Percentiles rank a stretch among this genome's conserved stretches.
Conservation (phyloP, 2,888 invertebrate species). For the Drosophila gaucha region DNA sequence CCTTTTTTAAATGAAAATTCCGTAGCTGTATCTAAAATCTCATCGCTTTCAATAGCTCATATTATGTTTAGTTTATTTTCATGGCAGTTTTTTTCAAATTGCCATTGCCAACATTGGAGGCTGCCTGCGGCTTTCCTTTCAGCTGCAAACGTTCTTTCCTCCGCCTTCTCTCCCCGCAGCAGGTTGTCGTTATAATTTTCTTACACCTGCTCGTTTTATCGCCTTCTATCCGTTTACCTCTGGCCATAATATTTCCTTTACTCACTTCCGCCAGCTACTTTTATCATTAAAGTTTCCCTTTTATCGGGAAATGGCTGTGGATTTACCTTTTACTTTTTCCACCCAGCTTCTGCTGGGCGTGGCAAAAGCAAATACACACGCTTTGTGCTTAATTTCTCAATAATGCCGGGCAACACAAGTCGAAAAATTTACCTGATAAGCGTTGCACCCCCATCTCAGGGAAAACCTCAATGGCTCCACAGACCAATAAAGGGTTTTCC, state of each 20-base stretch:
- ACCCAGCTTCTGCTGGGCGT: background rate
- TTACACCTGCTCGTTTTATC: conserved; percentile 38
- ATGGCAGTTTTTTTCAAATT: background rate
- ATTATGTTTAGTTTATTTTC: conserved; percentile 5
- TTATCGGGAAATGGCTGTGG: conserved; percentile 3
- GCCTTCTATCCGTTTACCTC: conserved; percentile 19
- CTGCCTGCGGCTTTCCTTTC: background rate
- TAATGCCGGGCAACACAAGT: conserved; percentile 56
- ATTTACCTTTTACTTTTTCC: background rate
- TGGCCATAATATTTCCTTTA: conserved; percentile 46
- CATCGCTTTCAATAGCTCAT: conserved; percentile 12
- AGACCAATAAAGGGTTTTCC: conserved; percentile 47
- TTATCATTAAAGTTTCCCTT: conserved; percentile 71
- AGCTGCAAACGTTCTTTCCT: background rate
- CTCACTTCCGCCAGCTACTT: conserved; percentile 38
- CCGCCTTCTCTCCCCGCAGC: conserved; percentile 24
- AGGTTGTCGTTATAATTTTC: conserved; percentile 43
- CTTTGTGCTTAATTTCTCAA: conserved; percentile 71
- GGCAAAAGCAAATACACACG: too few relatives aligned
- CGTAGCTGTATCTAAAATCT: background rate
- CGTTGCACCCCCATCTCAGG: conserved; percentile 18
- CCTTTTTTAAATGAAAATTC: background rate
- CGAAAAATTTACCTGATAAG: conserved; percentile 68
- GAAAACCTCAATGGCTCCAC: background rate
- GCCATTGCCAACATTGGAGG: background rate